Percentiles rank a stretch among this genome's conserved stretches.
Evolutionary conservation across 1,140 invertebrate genomes (phyloP).

Genomic region (Drosophila pseudoobscura): DNA sequence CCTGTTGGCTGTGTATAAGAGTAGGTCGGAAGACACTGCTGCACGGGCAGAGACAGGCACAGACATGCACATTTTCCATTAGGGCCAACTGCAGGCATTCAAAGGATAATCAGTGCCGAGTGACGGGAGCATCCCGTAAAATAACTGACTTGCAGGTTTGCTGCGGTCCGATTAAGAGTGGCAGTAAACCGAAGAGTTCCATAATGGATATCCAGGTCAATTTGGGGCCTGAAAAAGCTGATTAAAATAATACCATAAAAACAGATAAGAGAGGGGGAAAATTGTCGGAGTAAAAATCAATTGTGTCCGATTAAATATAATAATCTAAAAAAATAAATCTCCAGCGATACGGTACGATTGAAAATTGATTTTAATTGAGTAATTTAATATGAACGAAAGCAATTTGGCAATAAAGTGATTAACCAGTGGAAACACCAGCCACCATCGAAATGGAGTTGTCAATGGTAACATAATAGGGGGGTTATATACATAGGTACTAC

Average conservation of each 20-base stretch:
- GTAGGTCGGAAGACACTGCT: too few species aligned
- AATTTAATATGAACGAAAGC: conserved; percentile 48
- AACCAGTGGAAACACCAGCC: conserved; percentile 6
- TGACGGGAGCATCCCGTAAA: conserved; percentile 29
- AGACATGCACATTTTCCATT: conserved; percentile 49
- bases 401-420: conserved; percentile 55
- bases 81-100: conserved; percentile 34
- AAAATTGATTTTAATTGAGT: conserved; percentile 64
- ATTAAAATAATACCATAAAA: conserved; percentile 14
- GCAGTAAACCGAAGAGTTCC: conserved; percentile 29
- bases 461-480: conserved; percentile 39
- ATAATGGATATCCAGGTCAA: conserved; percentile 12
- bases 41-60: conserved; percentile 8
- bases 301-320: conserved; percentile 36
- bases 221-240: conserved; percentile 1
- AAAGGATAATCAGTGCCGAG: conserved; percentile 41
- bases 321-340: conserved; percentile 23
- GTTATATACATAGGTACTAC: conserved; percentile 15
- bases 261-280: conserved; percentile 28
- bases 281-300: conserved; percentile 58
- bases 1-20: too few species aligned
- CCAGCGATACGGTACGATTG: background rate
- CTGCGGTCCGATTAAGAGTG: conserved; percentile 36
- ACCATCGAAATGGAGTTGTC: conserved; percentile 21
- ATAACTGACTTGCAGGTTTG: conserved; percentile 7